A percentile compares a stretch with the other conserved stretches of the same genome.
phyloP scores from a whole-genome alignment of 1,140 invertebrate genomes.

The Zaprionus ghesquierei region DNA sequence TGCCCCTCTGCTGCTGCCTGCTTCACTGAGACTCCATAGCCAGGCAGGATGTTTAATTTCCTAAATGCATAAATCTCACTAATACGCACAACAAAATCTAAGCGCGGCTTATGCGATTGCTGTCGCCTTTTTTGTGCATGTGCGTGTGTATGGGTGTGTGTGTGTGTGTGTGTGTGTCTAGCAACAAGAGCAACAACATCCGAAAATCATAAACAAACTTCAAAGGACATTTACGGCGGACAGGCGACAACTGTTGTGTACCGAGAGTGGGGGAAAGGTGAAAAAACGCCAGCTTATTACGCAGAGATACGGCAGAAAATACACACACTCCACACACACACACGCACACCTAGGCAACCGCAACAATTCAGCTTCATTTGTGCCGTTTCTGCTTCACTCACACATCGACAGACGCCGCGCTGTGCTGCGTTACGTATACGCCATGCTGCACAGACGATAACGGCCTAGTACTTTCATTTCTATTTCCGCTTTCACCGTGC shows the following conservation, averaged over 20 bases:
- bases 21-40: constrained; percentile 1
- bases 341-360: constrained; percentile 40
- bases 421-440: constrained; percentile 37
- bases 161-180: constrained; percentile 8
- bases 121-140: constrained; percentile 29
- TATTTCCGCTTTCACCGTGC: constrained; percentile 47
- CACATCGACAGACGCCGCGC: not conserved
- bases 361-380: constrained; percentile 71
- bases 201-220: constrained; percentile 82
- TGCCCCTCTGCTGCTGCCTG: not conserved
- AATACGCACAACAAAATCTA: constrained; percentile 77
- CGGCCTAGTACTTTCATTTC: constrained; percentile 47
- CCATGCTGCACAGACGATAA: constrained; percentile 30
- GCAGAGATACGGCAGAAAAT: constrained; percentile 45
- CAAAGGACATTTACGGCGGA: constrained; percentile 59
- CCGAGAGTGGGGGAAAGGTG: constrained; percentile 17
- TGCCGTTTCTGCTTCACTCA: constrained; percentile 26
- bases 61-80: constrained; percentile 82
- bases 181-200: constrained; percentile 51
- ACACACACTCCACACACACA: constrained; percentile 3
- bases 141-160: constrained; percentile 5
- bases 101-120: constrained; percentile 51
- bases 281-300: constrained; percentile 66
- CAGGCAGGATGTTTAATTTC: constrained; percentile 81
- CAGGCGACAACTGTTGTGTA: constrained; percentile 57